Percentiles rank a stretch among this genome's conserved stretches.
phyloP scores from a whole-genome alignment of 2,113 vertebrate genomes.

The Hypocryptadius cinnamomeus region DNA sequence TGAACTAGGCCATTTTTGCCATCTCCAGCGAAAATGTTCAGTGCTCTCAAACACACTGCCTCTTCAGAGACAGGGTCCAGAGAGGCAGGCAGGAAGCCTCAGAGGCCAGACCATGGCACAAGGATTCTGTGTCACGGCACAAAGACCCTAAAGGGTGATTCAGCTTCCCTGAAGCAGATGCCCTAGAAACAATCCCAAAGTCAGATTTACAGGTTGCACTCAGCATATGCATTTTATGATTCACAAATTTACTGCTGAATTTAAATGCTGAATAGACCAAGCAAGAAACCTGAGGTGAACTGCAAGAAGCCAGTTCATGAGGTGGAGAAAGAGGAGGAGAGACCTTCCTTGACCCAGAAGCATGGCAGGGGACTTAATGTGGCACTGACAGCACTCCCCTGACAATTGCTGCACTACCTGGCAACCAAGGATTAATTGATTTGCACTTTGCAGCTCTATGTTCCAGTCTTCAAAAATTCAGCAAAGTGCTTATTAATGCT shows the following conservation, averaged over 20 bases:
- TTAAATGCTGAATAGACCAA: background rate
- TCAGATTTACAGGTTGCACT: background rate
- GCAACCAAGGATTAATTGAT: background rate
- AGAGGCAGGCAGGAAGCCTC: background rate
- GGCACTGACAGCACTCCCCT: background rate
- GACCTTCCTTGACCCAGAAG: background rate
- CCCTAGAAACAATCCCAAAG: background rate
- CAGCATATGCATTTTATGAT: background rate
- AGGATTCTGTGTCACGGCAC: background rate
- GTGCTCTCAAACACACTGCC: background rate
- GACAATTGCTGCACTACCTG: background rate
- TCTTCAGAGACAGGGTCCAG: background rate
- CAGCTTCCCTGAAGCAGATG: background rate
- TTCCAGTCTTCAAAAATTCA: background rate
- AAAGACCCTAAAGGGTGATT: background rate
- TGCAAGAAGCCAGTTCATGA: background rate
- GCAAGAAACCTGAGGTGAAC: background rate
- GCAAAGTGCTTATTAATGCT: background rate
- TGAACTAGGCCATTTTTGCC: background rate
- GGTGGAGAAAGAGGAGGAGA: background rate
- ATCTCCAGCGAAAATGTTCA: background rate
- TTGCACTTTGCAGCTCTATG: background rate
- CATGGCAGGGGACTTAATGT: rapidly evolving
- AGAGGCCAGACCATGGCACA: background rate
- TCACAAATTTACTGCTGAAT: background rate